Conservation (phyloP, 2,888 invertebrate species). For the Drosophila imparisetae region DNA sequence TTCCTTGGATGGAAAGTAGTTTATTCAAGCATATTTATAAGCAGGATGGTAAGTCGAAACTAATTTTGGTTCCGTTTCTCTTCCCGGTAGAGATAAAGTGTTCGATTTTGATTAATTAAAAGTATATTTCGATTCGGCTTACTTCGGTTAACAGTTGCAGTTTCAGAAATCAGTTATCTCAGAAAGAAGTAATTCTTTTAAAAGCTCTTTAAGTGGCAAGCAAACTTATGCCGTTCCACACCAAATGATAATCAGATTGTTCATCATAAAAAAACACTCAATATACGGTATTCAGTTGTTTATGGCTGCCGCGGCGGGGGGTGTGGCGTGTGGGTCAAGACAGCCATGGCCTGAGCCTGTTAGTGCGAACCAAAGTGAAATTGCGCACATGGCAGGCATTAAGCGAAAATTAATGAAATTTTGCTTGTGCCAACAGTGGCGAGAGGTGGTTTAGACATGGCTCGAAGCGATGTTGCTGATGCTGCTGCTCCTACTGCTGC, state of each 20-base stretch:
- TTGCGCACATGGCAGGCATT: constrained; percentile 79
- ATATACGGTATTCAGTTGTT: not conserved
- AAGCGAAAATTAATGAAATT: constrained; percentile 80
- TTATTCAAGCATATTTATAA: no score
- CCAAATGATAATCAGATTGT: not conserved
- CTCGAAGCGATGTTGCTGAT: constrained; percentile 19
- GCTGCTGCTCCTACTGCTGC: constrained; percentile 11
- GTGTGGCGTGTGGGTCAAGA: not conserved
- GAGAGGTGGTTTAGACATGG: constrained; percentile 33
- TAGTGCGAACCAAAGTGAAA: constrained; percentile 54
- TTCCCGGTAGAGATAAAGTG: no score
- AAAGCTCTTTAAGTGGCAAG: not conserved
- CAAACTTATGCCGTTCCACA: not conserved
- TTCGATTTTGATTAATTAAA: not conserved
- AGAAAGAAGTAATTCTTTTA: not conserved
- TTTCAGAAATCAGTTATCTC: not conserved
- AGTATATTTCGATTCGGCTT: not conserved
- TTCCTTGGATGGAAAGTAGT: no score
- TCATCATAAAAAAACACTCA: not conserved
- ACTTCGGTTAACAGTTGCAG: not conserved
- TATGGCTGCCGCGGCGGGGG: not conserved
- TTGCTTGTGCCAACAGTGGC: constrained; percentile 40
- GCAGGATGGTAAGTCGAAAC: no score
- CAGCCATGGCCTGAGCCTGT: not conserved
- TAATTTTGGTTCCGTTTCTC: no score